A percentile compares a stretch with the other conserved stretches of the same genome.
Evolutionary conservation across 2,113 vertebrate species (phyloP).

Genomic region (Conger conger): DNA sequence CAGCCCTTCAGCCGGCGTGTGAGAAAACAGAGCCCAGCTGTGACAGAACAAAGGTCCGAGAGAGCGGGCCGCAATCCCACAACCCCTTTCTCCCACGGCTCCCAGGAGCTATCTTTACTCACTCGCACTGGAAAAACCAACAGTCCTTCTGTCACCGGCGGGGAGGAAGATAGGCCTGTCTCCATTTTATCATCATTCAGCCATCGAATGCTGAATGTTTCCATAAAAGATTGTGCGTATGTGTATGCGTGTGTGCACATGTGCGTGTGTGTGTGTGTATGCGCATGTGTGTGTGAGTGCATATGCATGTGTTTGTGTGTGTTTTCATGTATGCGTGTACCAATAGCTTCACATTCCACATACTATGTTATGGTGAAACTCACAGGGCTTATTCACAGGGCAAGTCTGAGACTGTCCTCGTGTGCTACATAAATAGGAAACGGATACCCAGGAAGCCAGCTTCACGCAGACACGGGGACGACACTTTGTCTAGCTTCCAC

Average conservation of each 20-base stretch:
- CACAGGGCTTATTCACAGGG: background rate
- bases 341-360: background rate
- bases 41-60: conserved; percentile 32
- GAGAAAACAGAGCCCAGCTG: conserved; percentile 43
- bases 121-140: conserved; percentile 30
- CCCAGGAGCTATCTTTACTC: conserved; percentile 35
- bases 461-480: background rate
- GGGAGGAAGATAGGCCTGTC: background rate
- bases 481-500: background rate
- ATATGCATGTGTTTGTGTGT: background rate
- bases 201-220: background rate
- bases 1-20: conserved; percentile 24
- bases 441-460: background rate
- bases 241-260: background rate
- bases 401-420: background rate
- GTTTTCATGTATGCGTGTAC: background rate
- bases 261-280: background rate
- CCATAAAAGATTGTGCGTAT: background rate
- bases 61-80: conserved; percentile 24
- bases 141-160: conserved; percentile 21
- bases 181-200: background rate
- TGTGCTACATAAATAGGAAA: background rate
- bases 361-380: background rate
- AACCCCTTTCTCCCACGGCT: conserved; percentile 7
- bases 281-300: background rate